Conservation (phyloP, 2,888 invertebrate species). For the Tetragnatha montana region DNA sequence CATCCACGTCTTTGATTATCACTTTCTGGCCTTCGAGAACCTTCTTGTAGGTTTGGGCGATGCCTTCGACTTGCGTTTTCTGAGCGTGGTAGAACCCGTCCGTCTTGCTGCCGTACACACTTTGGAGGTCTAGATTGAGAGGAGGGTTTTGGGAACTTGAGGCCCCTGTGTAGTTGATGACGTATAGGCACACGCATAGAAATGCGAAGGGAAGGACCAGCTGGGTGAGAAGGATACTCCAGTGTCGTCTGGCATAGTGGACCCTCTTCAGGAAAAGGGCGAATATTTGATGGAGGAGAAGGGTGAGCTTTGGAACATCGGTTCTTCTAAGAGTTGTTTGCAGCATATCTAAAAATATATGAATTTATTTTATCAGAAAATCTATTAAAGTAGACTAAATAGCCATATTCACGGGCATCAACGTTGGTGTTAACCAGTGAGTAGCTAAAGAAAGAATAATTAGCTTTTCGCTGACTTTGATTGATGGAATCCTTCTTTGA, state of each 20-base stretch:
- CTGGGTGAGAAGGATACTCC: constrained; percentile 75
- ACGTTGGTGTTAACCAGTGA: too few species aligned
- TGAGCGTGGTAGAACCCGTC: constrained; percentile 38
- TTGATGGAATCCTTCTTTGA: too few species aligned
- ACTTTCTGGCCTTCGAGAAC: constrained; percentile 19
- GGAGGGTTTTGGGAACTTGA: neutral
- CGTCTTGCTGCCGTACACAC: constrained; percentile 45
- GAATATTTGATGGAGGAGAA: constrained; percentile 19
- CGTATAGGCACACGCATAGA: constrained; percentile 30
- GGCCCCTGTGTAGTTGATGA: neutral
- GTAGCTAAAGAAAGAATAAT: too few species aligned
- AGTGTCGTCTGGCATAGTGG: constrained; percentile 76
- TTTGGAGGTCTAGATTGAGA: constrained; percentile 46
- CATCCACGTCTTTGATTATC: neutral
- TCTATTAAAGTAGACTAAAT: too few species aligned
- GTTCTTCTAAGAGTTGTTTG: neutral
- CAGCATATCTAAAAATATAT: neutral
- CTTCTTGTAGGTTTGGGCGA: neutral
- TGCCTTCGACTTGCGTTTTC: neutral
- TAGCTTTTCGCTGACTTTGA: too few species aligned
- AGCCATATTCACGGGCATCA: too few species aligned
- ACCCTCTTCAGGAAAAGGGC: constrained; percentile 77
- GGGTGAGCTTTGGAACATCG: neutral
- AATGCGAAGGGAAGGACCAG: constrained; percentile 71
- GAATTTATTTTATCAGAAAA: neutral